Evolutionary conservation across 2,888 invertebrate genomes (phyloP), one percentile per base, ranked within the genome.

Genomic region (Tolmerus cingulatus): DNA sequence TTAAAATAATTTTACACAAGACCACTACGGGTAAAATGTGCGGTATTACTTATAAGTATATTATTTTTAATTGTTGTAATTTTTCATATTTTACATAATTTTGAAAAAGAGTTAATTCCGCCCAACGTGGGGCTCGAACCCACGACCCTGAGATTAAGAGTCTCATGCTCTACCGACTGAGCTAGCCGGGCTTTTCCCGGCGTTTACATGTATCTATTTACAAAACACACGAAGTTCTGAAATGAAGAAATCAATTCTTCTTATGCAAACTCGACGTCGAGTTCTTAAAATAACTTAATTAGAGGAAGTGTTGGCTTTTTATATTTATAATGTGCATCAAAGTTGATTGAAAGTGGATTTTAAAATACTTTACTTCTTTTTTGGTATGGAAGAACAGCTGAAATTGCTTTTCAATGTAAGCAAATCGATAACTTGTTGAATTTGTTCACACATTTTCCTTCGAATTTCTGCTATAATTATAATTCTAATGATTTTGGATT

Each of bases 111-210:
- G 1, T 19, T 0, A n/a, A 51, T 51, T 76, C 16, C 91, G 91
- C 91, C 92, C 92, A 91, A 91, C 91, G 91, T 92, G 92, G 91
- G 91, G 92, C 91, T 92, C 91, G 91, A 91, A 92, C 92, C 92
- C 92, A 92, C 92, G 92, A 92, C 92, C 92, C 92, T 91, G 92
- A 91, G 92, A 92, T 92, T 92, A 92, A 92, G 92, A 92, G 92
- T 92, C 92, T 91, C 92, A 91, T 92, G 92, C 92, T 92, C 92
- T 92, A 92, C 92, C 92, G 91, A 92, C 92, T 92, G 92, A 92
- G 92, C 92, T 92, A 92, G 92, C 91, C 91, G 91, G 91, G 91
- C 91, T 88, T 55, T 88, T 90, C 16, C 27, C 4, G 14, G 12
- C 1, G 12, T 14, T 4, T 43, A 30, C 30, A 30, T 30, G 14